A percentile compares a stretch with the other conserved stretches of the same genome.
Conservation (phyloP, 1,140 invertebrate species). For the Pristionchus pacificus region DNA sequence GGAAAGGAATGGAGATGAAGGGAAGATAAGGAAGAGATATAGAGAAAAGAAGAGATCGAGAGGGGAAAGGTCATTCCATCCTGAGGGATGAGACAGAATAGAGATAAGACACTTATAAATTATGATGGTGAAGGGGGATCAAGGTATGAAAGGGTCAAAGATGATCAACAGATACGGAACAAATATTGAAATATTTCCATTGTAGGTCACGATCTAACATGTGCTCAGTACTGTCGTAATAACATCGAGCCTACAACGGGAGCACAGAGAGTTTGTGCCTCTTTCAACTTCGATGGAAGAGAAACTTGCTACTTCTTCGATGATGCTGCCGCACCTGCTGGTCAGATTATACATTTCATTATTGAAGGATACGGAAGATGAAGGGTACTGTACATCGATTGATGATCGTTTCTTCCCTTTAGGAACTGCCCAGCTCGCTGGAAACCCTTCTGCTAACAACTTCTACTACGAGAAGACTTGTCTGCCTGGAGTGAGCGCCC, state of each 20-base stretch:
- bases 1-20: no score
- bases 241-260: conserved; percentile 57
- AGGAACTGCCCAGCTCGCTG: conserved; percentile 48
- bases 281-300: conserved; percentile 57
- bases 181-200: no score
- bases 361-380: neutral
- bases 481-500: conserved; percentile 51
- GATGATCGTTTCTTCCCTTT: conserved; percentile 18
- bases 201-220: conserved; percentile 52
- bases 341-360: conserved; percentile 15
- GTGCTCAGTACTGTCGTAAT: conserved; percentile 56
- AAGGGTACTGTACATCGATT: neutral
- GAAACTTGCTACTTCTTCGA: conserved; percentile 58
- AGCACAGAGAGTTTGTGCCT: conserved; percentile 54
- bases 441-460: conserved; percentile 57
- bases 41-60: no score
- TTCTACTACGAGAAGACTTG: conserved; percentile 58
- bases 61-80: no score
- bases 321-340: conserved; percentile 49
- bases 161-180: no score
- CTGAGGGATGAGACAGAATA: no score
- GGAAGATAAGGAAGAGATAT: no score
- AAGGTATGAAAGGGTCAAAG: no score
- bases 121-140: no score
- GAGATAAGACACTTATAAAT: no score